phyloP scores from a whole-genome alignment of 1,140 invertebrate genomes.

The Ceratina calcarata region DNA sequence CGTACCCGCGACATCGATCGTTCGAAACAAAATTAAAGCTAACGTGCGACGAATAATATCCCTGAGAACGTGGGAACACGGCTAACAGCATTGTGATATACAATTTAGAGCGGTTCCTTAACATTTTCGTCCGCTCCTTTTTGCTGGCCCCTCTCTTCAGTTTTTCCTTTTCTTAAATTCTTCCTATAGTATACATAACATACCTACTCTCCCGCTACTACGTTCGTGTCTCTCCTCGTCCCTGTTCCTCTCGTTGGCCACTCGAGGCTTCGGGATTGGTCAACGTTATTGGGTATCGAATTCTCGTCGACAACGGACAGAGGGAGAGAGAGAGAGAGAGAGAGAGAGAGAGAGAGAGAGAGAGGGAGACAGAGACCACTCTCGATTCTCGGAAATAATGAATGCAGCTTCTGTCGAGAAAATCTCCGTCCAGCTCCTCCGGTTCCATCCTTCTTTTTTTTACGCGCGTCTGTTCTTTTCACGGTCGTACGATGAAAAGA shows the following conservation, averaged over 20 bases:
- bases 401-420: conserved; percentile 72
- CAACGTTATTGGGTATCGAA: conserved; percentile 63
- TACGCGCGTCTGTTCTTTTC: conserved; percentile 35
- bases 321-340: conserved; percentile 30
- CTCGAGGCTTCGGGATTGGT: conserved; percentile 26
- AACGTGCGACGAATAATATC: background rate
- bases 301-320: conserved; percentile 51
- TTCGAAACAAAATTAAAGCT: too few relatives aligned
- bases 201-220: conserved; percentile 20
- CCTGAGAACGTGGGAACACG: background rate
- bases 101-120: conserved; percentile 62
- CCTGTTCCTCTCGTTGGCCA: conserved; percentile 1
- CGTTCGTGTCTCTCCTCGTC: background rate
- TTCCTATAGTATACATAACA: background rate
- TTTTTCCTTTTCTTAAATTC: conserved; percentile 43
- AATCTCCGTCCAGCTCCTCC: conserved; percentile 54
- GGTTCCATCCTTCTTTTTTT: conserved; percentile 45
- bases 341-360: conserved; percentile 17
- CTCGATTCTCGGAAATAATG: conserved; percentile 72
- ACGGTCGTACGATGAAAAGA: conserved; percentile 24
- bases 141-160: conserved; percentile 18
- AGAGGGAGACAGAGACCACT: conserved; percentile 33
- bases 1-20: too few relatives aligned
- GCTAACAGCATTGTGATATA: conserved; percentile 23
- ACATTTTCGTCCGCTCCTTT: conserved; percentile 55